phyloP scores from a whole-genome alignment of 2,797 vertebrate species.

The Lagodon rhomboides region DNA sequence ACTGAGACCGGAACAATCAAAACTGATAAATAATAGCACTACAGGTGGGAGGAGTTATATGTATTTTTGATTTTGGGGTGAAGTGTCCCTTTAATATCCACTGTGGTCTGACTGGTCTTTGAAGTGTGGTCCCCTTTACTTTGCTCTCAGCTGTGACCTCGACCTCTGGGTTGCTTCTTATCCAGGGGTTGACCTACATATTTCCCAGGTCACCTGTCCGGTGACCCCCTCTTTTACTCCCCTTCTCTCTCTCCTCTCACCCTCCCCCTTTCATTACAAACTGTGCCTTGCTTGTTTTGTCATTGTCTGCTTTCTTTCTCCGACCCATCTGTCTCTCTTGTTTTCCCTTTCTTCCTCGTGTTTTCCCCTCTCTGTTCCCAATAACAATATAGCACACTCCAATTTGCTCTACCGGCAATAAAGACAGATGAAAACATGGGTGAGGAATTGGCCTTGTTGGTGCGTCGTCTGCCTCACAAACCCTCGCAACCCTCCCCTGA shows the following conservation, averaged over 20 bases:
- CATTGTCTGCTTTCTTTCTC: constrained; percentile 18
- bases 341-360: constrained; percentile 20
- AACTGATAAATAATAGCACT: no score
- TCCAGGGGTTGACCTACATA: neutral
- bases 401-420: constrained; percentile 62
- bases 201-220: constrained; percentile 28
- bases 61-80: no score
- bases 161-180: constrained; percentile 5
- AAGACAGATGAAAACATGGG: constrained; percentile 64
- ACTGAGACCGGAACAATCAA: no score
- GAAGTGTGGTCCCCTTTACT: neutral
- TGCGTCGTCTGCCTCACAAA: constrained; percentile 50
- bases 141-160: constrained; percentile 4
- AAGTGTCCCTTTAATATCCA: neutral
- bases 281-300: constrained; percentile 24
- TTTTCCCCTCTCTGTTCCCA: constrained; percentile 48
- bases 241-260: neutral
- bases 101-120: constrained; percentile 1
- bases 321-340: constrained; percentile 42
- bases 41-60: no score
- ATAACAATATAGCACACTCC: constrained; percentile 54
- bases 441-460: constrained; percentile 58
- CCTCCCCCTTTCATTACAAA: constrained; percentile 1
- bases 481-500: constrained; percentile 43
- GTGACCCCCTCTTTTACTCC: neutral